phyloP scores from a whole-genome alignment of 2,888 invertebrate species.

The Cryptocephalus moraei region DNA sequence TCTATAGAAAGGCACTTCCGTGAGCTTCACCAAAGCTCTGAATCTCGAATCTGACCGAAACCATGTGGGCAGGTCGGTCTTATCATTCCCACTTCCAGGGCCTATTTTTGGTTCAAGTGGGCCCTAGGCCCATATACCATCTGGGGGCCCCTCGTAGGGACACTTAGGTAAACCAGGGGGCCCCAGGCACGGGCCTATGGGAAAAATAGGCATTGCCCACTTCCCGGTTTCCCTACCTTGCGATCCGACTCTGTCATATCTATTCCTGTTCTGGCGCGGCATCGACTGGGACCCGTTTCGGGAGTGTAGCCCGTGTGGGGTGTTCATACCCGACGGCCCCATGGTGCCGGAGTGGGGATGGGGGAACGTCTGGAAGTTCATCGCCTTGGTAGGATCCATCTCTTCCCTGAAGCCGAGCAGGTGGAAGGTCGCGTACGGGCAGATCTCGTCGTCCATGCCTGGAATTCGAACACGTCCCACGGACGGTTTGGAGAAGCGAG shows the following conservation, averaged over 20 bases:
- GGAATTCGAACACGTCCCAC: conserved; percentile 20
- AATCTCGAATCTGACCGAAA: too few species aligned
- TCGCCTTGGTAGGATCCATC: conserved; percentile 86
- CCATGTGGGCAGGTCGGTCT: too few species aligned
- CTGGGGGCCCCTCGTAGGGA: too few species aligned
- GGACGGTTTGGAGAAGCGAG: too few species aligned
- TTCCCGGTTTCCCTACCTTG: conserved; percentile 26
- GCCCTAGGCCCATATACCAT: too few species aligned
- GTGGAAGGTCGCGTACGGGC: conserved; percentile 95
- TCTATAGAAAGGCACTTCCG: too few species aligned
- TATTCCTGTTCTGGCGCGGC: conserved; percentile 45
- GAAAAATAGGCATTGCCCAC: too few species aligned
- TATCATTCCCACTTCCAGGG: too few species aligned
- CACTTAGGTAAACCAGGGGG: too few species aligned
- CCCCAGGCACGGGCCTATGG: too few species aligned
- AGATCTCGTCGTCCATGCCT: conserved; percentile 95
- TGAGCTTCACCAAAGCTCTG: too few species aligned
- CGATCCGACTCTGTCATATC: conserved; percentile 38
- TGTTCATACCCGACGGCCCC: conserved; percentile 61
- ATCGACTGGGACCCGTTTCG: conserved; percentile 84
- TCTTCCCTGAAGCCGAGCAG: conserved; percentile 89
- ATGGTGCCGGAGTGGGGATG: conserved; percentile 79
- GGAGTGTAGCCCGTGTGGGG: conserved; percentile 63
- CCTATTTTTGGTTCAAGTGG: too few species aligned
- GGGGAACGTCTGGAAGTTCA: conserved; percentile 82